Evolutionary conservation across 2,797 vertebrate genomes (phyloP).

Genomic region (Carduelis carduelis): DNA sequence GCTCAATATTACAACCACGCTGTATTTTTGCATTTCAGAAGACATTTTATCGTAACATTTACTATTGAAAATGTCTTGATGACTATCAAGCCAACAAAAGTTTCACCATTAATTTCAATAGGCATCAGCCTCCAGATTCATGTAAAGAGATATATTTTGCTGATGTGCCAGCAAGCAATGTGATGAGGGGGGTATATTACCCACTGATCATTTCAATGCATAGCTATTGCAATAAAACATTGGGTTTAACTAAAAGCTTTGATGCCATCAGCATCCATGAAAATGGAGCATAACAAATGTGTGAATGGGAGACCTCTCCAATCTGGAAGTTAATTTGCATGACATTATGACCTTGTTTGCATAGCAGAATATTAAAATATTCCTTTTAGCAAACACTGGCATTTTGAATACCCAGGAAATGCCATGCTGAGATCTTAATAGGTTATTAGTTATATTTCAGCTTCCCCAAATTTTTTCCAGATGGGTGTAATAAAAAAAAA

Average conservation of each 20-base stretch:
- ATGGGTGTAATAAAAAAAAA: background rate
- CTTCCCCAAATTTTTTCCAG: slow-evolving; percentile 2
- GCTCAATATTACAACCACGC: background rate
- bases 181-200: background rate
- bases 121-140: background rate
- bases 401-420: slow-evolving; percentile 43
- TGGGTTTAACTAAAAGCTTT: slow-evolving; percentile 32
- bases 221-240: background rate
- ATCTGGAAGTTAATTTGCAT: slow-evolving; percentile 59
- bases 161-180: background rate
- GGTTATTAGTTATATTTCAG: background rate
- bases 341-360: slow-evolving; percentile 62
- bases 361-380: slow-evolving; percentile 56
- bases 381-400: slow-evolving; percentile 16
- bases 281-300: slow-evolving; percentile 40
- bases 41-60: background rate
- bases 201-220: background rate
- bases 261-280: slow-evolving; percentile 42
- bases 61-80: background rate
- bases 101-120: background rate
- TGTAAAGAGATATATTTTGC: background rate
- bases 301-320: slow-evolving; percentile 55
- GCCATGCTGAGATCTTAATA: background rate
- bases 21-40: background rate
- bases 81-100: background rate